A percentile compares a stretch with the other conserved stretches of the same genome.
Conservation (phyloP, 2,797 vertebrate species). For the Tangara arthus region DNA sequence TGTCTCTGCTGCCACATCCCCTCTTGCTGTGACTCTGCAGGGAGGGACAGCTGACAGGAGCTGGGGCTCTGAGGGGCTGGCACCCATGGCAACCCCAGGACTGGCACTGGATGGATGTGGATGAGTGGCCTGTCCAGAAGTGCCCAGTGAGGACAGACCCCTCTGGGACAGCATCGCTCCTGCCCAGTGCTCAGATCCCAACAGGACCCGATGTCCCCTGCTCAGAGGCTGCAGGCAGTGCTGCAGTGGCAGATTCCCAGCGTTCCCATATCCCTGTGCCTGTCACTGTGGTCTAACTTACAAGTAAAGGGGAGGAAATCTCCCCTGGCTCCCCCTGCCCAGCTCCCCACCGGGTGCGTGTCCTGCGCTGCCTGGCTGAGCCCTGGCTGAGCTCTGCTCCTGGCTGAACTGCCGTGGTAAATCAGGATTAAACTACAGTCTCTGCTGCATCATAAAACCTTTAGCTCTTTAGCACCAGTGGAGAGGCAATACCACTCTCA, state of each 20-base stretch:
- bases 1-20: neutral
- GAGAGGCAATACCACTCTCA: neutral
- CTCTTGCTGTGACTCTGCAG: neutral
- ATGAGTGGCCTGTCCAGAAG: neutral
- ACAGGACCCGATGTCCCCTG: rapidly evolving
- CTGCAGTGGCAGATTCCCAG: neutral
- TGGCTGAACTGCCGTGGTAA: neutral
- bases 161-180: rapidly evolving
- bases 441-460: slow-evolving; percentile 39
- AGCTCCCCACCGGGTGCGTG: rapidly evolving
- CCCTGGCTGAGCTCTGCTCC: neutral
- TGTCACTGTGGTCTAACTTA: neutral
- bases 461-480: slow-evolving; percentile 28
- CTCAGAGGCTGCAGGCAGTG: neutral
- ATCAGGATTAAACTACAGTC: slow-evolving; percentile 46
- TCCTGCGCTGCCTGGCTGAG: neutral
- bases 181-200: rapidly evolving
- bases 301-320: neutral
- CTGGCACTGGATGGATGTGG: neutral
- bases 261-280: neutral
- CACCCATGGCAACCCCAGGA: neutral
- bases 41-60: neutral
- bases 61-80: neutral
- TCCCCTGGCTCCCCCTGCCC: neutral
- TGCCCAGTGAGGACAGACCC: rapidly evolving